Evolutionary conservation across 2,888 invertebrate species (phyloP).

Genomic region (Cephus runcator): DNA sequence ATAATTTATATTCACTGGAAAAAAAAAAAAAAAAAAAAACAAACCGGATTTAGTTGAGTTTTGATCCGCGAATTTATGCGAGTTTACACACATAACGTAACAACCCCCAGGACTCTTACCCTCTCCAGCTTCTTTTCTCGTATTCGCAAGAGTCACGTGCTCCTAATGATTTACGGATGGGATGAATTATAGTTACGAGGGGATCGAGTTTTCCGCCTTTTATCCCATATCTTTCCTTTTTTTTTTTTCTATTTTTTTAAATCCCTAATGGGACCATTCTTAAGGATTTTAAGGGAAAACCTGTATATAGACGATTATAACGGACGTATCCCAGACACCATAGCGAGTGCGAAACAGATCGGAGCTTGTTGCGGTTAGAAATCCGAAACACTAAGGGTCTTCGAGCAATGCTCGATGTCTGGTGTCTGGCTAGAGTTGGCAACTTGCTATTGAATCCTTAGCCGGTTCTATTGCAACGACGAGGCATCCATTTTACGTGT

Average conservation of each 20-base stretch:
- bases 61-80: slow-evolving; percentile 1
- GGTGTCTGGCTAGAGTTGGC: slow-evolving; percentile 21
- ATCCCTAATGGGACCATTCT: not conserved
- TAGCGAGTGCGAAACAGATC: slow-evolving; percentile 17
- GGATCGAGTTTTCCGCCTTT: not conserved
- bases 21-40: not conserved
- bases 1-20: slow-evolving; percentile 33
- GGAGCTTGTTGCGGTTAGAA: slow-evolving; percentile 37
- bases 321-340: not conserved
- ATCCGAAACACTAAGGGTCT: slow-evolving; percentile 47
- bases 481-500: not conserved
- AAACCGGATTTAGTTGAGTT: not conserved
- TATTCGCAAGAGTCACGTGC: not conserved
- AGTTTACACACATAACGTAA: not conserved
- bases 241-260: not conserved
- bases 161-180: not conserved
- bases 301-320: not conserved
- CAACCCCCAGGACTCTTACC: not conserved
- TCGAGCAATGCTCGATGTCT: slow-evolving; percentile 50
- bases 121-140: not conserved
- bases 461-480: not conserved
- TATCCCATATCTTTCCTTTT: not conserved
- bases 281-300: not conserved
- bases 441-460: not conserved
- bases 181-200: not conserved